Evolutionary conservation across 2,888 invertebrate species (phyloP).

Genomic region (Ichneumoninae sp.): DNA sequence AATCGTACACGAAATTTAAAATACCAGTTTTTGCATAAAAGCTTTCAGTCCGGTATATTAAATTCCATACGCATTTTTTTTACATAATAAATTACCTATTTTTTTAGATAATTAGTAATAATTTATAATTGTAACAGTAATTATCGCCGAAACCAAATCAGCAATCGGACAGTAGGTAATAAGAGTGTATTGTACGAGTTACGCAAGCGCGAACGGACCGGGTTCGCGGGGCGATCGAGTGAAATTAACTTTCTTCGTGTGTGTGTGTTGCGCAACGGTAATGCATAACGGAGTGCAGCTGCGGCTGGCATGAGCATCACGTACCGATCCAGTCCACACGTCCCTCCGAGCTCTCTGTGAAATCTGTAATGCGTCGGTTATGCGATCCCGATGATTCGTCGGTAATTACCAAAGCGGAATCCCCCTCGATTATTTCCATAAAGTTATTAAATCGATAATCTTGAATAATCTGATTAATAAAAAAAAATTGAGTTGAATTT

Average conservation of each 20-base stretch:
- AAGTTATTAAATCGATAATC: not conserved
- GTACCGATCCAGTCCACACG: not conserved
- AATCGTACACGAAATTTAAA: too few species aligned
- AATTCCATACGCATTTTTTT: too few species aligned
- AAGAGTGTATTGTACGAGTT: not conserved
- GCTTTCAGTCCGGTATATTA: too few species aligned
- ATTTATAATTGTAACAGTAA: not conserved
- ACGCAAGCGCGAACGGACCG: not conserved
- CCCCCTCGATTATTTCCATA: not conserved
- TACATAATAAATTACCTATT: not conserved
- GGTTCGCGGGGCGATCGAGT: not conserved
- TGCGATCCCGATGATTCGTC: not conserved
- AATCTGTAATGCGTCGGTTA: not conserved
- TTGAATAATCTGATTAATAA: not conserved
- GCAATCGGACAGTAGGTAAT: not conserved
- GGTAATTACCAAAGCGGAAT: not conserved
- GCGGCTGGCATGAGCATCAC: not conserved
- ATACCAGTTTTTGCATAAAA: too few species aligned
- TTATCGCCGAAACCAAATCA: not conserved
- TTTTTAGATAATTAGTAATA: not conserved
- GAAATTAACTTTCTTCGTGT: slow-evolving; percentile 4
- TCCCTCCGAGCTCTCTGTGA: not conserved
- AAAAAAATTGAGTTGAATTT: not conserved
- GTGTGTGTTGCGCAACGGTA: not conserved
- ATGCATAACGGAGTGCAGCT: not conserved